A percentile compares a stretch with the other conserved stretches of the same genome.
These are phyloP conservation scores for Argyrosomus regius DNA, from an alignment of 2,797 vertebrate species.

Conservation along the genomic window DNA sequence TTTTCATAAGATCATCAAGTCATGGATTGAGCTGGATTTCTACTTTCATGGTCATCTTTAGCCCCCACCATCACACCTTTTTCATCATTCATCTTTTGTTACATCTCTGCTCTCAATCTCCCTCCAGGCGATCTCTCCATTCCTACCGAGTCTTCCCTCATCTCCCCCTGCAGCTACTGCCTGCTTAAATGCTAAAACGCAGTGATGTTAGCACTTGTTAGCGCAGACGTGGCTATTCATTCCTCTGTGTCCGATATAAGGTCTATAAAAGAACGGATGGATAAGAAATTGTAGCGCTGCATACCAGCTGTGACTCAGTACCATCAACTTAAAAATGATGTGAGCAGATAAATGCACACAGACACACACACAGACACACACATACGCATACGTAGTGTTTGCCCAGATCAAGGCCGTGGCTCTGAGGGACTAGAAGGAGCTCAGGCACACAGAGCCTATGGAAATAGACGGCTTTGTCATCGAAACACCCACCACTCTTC, in stretches of 20 bases:
- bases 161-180: constrained; percentile 39
- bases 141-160: constrained; percentile 26
- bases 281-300: constrained; percentile 88
- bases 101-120: constrained; percentile 44
- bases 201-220: constrained; percentile 90
- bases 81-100: constrained; percentile 49
- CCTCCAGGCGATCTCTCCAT: constrained; percentile 70
- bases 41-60: constrained; percentile 89
- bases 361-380: constrained; percentile 62
- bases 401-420: constrained; percentile 94
- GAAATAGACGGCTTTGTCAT: constrained; percentile 84
- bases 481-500: constrained; percentile 71
- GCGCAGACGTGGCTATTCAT: constrained; percentile 88
- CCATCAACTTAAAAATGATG: constrained; percentile 64
- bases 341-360: constrained; percentile 89
- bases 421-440: constrained; percentile 92
- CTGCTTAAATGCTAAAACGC: constrained; percentile 58
- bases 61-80: constrained; percentile 76
- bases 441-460: constrained; percentile 90
- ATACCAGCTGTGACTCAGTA: constrained; percentile 93
- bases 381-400: constrained; percentile 82
- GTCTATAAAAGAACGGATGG: constrained; percentile 80
- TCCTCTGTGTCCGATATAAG: constrained; percentile 86
- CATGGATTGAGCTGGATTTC: constrained; percentile 81
- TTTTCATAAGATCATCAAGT: constrained; percentile 93